These are phyloP conservation scores for Rissa tridactyla DNA, from an alignment of 2,113 vertebrate species.

Conservation along the genomic window DNA sequence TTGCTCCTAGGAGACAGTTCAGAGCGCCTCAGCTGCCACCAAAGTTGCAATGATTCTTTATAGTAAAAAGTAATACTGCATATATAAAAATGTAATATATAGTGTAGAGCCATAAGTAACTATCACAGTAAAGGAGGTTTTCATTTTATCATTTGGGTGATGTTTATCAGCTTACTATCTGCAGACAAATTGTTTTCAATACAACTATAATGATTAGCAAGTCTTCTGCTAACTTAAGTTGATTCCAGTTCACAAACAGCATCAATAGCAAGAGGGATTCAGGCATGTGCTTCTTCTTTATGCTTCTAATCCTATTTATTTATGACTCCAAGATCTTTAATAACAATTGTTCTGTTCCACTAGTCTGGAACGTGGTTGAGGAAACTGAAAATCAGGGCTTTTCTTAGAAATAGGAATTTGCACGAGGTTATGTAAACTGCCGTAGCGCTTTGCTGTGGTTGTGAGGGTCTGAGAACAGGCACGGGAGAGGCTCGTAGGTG, in stretches of 20 bases:
- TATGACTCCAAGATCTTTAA: neutral
- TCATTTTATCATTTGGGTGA: conserved; percentile 55
- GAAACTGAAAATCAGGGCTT: neutral
- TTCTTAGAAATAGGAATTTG: neutral
- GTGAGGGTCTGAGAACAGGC: neutral
- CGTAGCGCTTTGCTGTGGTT: neutral
- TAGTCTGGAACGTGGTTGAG: neutral
- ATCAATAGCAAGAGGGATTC: conserved; percentile 22
- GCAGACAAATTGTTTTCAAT: conserved; percentile 59
- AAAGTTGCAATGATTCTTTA: conserved; percentile 55
- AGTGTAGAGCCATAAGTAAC: conserved; percentile 56
- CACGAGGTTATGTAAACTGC: neutral
- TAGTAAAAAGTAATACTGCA: conserved; percentile 66
- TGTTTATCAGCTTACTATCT: conserved; percentile 69
- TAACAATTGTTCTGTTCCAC: neutral
- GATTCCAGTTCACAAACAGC: conserved; percentile 36
- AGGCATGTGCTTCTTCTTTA: neutral
- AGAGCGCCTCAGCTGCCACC: conserved; percentile 58
- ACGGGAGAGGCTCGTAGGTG: neutral
- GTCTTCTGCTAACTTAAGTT: conserved; percentile 46
- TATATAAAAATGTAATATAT: conserved; percentile 68
- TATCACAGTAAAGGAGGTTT: conserved; percentile 61
- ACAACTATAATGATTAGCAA: conserved; percentile 53
- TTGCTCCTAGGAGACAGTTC: conserved; percentile 65
- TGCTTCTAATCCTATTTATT: neutral